phyloP scores from a whole-genome alignment of 2,113 vertebrate genomes.

The Martes martes region DNA sequence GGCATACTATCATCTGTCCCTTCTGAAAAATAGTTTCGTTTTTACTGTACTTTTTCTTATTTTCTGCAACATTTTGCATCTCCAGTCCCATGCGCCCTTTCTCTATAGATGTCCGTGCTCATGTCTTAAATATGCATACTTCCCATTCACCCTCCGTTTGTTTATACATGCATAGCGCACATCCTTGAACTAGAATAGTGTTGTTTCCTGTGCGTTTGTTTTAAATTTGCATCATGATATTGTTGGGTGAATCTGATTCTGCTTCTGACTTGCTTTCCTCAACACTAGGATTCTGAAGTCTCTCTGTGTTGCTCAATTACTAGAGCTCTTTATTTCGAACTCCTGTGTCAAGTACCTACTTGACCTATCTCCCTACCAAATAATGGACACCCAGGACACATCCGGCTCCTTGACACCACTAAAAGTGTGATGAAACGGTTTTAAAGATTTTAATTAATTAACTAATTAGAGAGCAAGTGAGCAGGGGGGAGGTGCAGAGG shows the following conservation, averaged over 20 bases:
- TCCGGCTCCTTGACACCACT: not conserved
- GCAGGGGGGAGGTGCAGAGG: not conserved
- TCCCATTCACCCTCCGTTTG: not conserved
- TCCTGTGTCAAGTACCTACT: not conserved
- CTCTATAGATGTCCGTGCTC: not conserved
- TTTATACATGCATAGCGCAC: not conserved
- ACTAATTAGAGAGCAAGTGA: not conserved
- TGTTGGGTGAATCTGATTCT: not conserved
- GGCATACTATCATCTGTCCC: not conserved
- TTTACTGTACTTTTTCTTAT: not conserved
- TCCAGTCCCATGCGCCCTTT: not conserved
- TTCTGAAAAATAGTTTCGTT: not conserved
- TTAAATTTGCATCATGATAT: not conserved
- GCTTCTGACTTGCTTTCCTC: not conserved
- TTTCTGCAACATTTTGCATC: not conserved
- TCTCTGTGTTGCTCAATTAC: not conserved
- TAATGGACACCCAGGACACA: not conserved
- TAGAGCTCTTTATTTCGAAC: not conserved
- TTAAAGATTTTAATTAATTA: too few species aligned
- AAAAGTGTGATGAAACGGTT: not conserved
- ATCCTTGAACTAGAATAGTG: not conserved
- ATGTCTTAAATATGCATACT: not conserved
- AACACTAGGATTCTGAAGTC: not conserved
- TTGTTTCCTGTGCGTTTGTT: not conserved
- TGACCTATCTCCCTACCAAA: not conserved